Percentiles rank a stretch among this genome's conserved stretches.
Conservation (phyloP, 2,113 vertebrate genomes). For the Climacteris rufus region DNA sequence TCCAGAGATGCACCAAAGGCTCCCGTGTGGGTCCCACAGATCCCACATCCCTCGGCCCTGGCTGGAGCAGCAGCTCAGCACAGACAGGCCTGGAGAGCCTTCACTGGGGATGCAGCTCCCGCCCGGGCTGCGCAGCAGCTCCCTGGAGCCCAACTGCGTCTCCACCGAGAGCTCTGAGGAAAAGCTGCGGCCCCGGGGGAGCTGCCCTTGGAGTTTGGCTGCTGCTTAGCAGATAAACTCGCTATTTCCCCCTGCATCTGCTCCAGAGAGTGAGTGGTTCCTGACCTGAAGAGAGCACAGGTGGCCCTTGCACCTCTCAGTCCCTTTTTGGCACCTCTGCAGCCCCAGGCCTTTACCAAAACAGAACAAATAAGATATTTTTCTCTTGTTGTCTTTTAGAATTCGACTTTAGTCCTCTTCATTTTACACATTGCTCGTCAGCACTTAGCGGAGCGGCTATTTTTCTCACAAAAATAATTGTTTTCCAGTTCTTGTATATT, state of each 20-base stretch:
- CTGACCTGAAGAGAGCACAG: background rate
- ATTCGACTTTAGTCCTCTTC: background rate
- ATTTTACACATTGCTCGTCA: background rate
- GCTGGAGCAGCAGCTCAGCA: background rate
- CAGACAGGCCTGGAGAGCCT: background rate
- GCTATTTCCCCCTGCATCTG: background rate
- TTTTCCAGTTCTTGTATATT: background rate
- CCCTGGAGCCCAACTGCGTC: background rate
- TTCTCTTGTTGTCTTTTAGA: background rate
- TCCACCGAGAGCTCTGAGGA: background rate
- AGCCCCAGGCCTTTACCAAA: background rate
- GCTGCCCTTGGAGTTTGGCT: background rate
- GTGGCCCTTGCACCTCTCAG: rapidly evolving
- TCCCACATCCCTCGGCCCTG: background rate
- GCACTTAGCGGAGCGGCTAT: rapidly evolving
- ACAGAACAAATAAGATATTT: background rate
- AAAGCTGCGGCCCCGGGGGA: background rate
- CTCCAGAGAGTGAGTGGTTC: background rate
- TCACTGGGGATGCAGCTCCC: background rate
- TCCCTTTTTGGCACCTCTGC: background rate
- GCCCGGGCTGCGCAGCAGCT: background rate
- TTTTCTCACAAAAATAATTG: rapidly evolving
- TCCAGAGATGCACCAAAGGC: background rate
- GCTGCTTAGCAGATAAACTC: background rate
- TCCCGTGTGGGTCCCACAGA: background rate